phyloP scores from a whole-genome alignment of 2,888 invertebrate genomes.

The Eudemis profundana region DNA sequence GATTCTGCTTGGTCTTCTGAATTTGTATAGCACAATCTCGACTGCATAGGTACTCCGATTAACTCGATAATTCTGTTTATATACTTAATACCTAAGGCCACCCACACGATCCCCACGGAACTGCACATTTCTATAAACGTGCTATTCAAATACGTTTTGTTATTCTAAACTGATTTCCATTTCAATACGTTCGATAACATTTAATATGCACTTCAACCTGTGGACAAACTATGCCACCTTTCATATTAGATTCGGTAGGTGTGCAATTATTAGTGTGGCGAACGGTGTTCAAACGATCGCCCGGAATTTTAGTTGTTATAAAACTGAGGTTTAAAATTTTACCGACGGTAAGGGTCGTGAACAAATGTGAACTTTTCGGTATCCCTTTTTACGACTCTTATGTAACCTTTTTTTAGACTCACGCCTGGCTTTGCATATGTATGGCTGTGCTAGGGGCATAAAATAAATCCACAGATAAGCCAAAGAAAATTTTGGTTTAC shows the following conservation, averaged over 20 bases:
- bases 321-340: too few species aligned
- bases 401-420: too few species aligned
- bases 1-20: too few species aligned
- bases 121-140: conserved; percentile 29
- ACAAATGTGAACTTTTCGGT: too few species aligned
- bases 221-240: conserved; percentile 4
- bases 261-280: not conserved
- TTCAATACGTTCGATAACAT: conserved; percentile 22
- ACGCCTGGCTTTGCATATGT: too few species aligned
- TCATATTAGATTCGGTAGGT: not conserved
- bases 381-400: too few species aligned
- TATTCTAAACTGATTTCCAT: conserved; percentile 22
- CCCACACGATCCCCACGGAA: not conserved
- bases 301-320: too few species aligned
- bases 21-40: too few species aligned
- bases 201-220: conserved; percentile 12
- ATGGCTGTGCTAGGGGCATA: too few species aligned
- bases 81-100: not conserved
- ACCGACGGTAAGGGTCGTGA: too few species aligned
- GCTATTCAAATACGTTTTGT: conserved; percentile 6
- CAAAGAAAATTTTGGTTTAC: not conserved
- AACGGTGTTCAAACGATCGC: too few species aligned
- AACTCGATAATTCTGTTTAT: not conserved
- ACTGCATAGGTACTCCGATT: too few species aligned
- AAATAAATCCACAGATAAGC: not conserved